Evolutionary conservation across 2,797 vertebrate genomes (phyloP), one percentile per base, ranked within the genome.

Genomic region (Distichodus sexfasciatus): DNA sequence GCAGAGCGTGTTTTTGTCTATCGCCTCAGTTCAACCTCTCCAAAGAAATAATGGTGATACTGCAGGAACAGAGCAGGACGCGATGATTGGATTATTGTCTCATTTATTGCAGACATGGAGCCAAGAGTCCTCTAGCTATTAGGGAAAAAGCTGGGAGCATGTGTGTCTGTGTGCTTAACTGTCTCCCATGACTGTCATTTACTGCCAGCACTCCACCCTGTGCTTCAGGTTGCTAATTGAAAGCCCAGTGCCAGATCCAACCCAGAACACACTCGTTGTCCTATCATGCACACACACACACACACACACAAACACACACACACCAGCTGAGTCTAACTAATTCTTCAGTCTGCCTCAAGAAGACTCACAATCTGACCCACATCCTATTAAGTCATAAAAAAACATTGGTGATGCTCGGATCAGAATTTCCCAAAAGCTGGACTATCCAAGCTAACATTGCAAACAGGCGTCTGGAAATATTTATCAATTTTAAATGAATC

Each of bases 21-120:
- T 60, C 29, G n/a, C 29, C 14, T 35, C 7, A 36, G 23, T 58
- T 28, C 24, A 43, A 33, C 33, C 26, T 17, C 47, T 12, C 17
- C 33, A 55, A 29, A 67, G 35, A 60, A 33, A 48, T 47, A 10
- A 61, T 55, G 4, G 17, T 17, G 8, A 72, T 43, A 33, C 29
- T 51, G 10, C n/a, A n/a, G n/a, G 41, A 73, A 31, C 55, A 50
- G 21, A 43, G 46, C 47, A 76, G 41, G 55, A 73, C 46, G 28
- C 53, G 2, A 38, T 69, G 46, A 77, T 70, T 47, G 58, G 28
- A 70, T 77, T 69, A 62, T 29, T 57, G 15, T 26, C 48, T 62
- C 23, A 58, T 62, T 36, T 73, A 36, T 6, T 55, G 35, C 43
- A 61, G 38, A 41, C 50, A 24, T 29, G 29, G 26, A 43, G 41